phyloP scores from a whole-genome alignment of 2,113 vertebrate species.

The Seriola quinqueradiata region DNA sequence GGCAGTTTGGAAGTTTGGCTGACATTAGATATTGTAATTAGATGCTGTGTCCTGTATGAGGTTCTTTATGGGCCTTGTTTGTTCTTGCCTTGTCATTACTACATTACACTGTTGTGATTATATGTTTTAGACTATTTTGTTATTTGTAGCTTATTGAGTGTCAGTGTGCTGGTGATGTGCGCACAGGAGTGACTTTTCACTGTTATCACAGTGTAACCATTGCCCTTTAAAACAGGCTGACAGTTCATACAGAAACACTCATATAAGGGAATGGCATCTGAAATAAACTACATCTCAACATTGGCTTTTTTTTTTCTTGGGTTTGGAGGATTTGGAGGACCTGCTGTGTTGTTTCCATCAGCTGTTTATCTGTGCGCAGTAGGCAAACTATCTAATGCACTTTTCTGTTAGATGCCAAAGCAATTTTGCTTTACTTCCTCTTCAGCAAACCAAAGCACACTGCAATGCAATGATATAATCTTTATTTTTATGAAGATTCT shows the following conservation, averaged over 20 bases:
- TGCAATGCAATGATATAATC: not conserved
- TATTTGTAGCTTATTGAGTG: not conserved
- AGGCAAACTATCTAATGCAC: constrained; percentile 28
- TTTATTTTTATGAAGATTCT: constrained; percentile 22
- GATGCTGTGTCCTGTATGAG: no score
- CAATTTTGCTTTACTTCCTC: constrained; percentile 18
- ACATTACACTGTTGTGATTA: not conserved
- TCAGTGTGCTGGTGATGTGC: not conserved
- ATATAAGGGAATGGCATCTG: not conserved
- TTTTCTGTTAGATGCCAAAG: constrained; percentile 6
- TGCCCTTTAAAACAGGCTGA: not conserved
- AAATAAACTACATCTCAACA: not conserved
- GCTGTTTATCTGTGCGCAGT: constrained; percentile 42
- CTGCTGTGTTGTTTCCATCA: constrained; percentile 27
- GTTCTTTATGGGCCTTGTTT: not conserved
- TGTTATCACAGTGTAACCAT: not conserved
- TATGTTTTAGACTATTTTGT: not conserved
- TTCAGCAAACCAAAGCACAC: constrained; percentile 1
- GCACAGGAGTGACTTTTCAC: not conserved
- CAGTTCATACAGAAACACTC: not conserved
- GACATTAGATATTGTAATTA: not conserved
- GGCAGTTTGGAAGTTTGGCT: no score
- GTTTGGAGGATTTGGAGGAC: not conserved
- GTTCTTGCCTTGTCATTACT: not conserved
- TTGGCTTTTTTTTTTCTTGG: not conserved